Percentiles rank a stretch among this genome's conserved stretches.
Evolutionary conservation across 2,797 vertebrate genomes (phyloP).

Genomic region (Morelia viridis): DNA sequence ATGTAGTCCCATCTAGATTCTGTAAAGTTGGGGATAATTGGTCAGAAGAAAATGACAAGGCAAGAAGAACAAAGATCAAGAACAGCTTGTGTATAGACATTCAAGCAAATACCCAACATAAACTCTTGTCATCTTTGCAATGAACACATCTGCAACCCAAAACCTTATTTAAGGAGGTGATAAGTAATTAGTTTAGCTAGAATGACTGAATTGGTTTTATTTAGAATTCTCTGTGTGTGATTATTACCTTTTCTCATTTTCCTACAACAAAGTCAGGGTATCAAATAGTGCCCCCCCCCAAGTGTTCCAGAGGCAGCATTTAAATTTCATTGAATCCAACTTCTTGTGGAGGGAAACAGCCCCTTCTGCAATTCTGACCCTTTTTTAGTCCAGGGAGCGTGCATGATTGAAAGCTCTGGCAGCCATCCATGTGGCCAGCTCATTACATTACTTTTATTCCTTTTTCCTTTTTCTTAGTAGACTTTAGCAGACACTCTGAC

Average conservation of each 20-base stretch:
- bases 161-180: not conserved
- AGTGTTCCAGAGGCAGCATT: not conserved
- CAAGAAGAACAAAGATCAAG: not conserved
- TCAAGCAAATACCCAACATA: not conserved
- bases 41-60: not conserved
- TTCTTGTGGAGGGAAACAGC: too few species aligned
- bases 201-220: not conserved
- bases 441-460: too few species aligned
- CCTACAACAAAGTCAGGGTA: not conserved
- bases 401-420: not conserved
- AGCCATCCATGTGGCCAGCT: too few species aligned
- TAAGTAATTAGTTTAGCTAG: not conserved
- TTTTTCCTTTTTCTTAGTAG: not conserved
- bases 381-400: not conserved
- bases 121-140: not conserved
- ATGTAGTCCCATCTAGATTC: not conserved
- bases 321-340: not conserved
- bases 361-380: not conserved
- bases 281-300: not conserved
- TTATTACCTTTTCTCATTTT: not conserved
- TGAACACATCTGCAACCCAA: not conserved
- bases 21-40: not conserved
- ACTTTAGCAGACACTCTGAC: not conserved
- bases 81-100: not conserved
- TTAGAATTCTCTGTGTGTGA: not conserved